phyloP scores from a whole-genome alignment of 2,797 vertebrate genomes.

The Sebastolobus altivelis region DNA sequence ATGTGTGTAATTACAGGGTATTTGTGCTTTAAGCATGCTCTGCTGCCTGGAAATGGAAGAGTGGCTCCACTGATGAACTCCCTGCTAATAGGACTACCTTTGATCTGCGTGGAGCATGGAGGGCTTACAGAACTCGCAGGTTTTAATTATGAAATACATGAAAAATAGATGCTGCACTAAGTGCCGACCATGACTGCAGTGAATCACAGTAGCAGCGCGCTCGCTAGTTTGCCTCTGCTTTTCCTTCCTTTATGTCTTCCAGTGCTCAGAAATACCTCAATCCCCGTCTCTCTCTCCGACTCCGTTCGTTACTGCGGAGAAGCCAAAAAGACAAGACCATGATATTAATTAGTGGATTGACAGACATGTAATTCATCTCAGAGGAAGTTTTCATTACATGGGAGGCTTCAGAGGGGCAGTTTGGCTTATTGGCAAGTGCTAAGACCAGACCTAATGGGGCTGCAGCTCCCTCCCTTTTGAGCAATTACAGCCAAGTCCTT shows the following conservation, averaged over 20 bases:
- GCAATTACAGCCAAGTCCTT: conserved; percentile 84
- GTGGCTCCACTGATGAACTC: conserved; percentile 82
- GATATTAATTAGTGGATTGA: conserved; percentile 87
- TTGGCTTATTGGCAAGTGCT: conserved; percentile 86
- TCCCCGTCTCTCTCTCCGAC: conserved; percentile 45
- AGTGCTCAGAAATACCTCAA: conserved; percentile 60
- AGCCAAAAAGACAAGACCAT: conserved; percentile 74
- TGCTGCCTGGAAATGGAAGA: conserved; percentile 75
- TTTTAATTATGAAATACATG: conserved; percentile 88
- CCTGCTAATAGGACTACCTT: conserved; percentile 83
- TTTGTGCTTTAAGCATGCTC: conserved; percentile 77
- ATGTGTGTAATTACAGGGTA: conserved; percentile 76
- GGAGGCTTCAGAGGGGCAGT: conserved; percentile 84
- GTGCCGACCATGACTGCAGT: conserved; percentile 79
- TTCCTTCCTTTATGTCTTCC: conserved; percentile 71
- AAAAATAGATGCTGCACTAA: conserved; percentile 85
- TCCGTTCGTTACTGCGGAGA: conserved; percentile 67
- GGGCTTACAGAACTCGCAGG: conserved; percentile 78
- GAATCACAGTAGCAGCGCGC: conserved; percentile 58
- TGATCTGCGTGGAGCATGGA: conserved; percentile 82
- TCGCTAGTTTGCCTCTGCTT: conserved; percentile 61
- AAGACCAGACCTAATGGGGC: conserved; percentile 83
- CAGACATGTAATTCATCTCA: conserved; percentile 86
- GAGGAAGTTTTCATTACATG: conserved; percentile 86
- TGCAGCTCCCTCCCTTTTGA: conserved; percentile 81